phyloP scores from a whole-genome alignment of 2,113 vertebrate species.

The Rousettus leschenaultii region DNA sequence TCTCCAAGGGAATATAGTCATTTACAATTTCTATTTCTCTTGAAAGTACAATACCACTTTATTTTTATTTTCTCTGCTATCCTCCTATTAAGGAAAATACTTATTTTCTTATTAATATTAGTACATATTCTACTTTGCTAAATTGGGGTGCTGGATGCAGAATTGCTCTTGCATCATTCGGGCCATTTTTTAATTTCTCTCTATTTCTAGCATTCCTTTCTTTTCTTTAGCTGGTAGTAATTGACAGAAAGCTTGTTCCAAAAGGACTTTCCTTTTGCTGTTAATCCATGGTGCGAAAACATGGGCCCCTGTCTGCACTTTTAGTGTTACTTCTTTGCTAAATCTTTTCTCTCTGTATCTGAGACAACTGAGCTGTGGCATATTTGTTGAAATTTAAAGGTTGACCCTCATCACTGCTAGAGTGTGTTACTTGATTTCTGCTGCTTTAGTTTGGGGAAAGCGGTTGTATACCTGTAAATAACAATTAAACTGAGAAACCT shows the following conservation, averaged over 20 bases:
- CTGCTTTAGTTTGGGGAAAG: slow-evolving; percentile 33
- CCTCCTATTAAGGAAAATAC: background rate
- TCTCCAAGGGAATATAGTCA: background rate
- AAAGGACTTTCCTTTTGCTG: background rate
- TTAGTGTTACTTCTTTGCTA: background rate
- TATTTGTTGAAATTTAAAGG: background rate
- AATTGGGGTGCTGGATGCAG: background rate
- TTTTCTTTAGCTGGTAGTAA: background rate
- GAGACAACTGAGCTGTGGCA: background rate
- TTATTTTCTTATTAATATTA: background rate
- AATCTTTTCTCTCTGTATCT: background rate
- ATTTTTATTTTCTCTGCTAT: background rate
- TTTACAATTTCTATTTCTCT: slow-evolving; percentile 25
- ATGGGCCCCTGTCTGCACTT: background rate
- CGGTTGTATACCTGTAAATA: background rate
- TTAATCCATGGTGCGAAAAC: background rate
- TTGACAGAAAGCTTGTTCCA: background rate
- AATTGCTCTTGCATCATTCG: background rate
- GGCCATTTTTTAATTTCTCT: background rate
- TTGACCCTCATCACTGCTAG: background rate
- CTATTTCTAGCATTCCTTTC: background rate
- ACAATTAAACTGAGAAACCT: background rate
- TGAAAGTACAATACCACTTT: background rate
- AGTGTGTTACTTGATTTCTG: background rate
- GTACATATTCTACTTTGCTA: background rate